Base-by-base conservation (phyloP, 2,113 vertebrate genomes). In the Noctilio leporinus region DNA sequence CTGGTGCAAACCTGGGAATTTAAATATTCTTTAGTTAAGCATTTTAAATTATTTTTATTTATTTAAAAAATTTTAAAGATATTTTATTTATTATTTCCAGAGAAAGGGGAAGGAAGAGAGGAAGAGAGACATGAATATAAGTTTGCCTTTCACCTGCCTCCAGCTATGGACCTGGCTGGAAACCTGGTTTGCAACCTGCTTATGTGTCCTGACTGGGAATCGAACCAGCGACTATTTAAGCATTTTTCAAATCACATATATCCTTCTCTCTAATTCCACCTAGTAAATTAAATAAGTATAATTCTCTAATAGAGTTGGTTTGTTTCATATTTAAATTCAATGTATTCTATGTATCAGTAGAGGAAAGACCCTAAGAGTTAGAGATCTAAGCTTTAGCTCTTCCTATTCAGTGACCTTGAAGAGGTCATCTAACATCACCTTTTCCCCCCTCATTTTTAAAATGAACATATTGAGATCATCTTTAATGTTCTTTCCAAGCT, bases 401-500 rank as follows among this genome's bases (percentile, higher is more conserved):
- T 83, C 84, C 47, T 77, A 38, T 87, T 72, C 40, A 5, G 0
- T 9, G 45, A 57, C 17, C 43, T 80, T 86, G 16, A 83, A 30
- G 10, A 38, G 5, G 16, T 89, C 55, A 43, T 57, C 73, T 55
- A 86, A 43, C 28, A 10, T 82, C 8, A 72, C 55, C 65, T 1
- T 20, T 76, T 38, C 38, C 53, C 40, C 24, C 28, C 82, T 76
- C 40, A 57, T 65, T 89, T 96, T 89, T 55, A 43, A 89, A 89
- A 75, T 70, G 35, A 77, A 93, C 93, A 78, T 76, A 77, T 69
- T 67, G 70, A 53, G 73, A 62, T 8, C 26, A 43, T 80, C 28
- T 72, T 93, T 53, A 87, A 77, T 92, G 80, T 93, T 87, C 84
- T 93, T 92, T 95, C 70, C 40, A 95, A 97, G 80, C 53, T 26